Base-by-base conservation (phyloP, 2,113 vertebrate species). In the Nerophis lumbriciformis region DNA sequence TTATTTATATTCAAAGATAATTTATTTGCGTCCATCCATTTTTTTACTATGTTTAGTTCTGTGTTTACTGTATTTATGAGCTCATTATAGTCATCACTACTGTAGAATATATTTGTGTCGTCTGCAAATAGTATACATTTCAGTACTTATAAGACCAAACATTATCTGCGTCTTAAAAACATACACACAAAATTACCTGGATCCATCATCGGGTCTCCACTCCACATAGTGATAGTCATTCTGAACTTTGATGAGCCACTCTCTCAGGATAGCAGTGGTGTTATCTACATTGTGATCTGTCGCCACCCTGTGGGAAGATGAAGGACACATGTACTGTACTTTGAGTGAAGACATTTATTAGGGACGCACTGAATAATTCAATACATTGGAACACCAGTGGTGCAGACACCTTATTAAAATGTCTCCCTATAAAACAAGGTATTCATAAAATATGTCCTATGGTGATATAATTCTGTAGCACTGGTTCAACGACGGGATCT, bases 241-340 rank as follows among this genome's bases (percentile, higher is more conserved):
- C 88, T 93, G 91, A 63, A 94, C 91, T 0, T 91, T 85, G 63
- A 90, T 77, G 53, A 95, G 91, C 94, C 94, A 95, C 48, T 95
- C 92, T 35, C 89, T 88, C 15, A 95, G 91, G 49, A 95, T 73
- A 0, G 88, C 88, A 0, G 92, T 90, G 0, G 91, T 95, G 79
- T 94, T 93, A 76, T 95, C 94, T 2, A 68, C 37, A 11, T 94
- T 95, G 85, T 95, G 94, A 80, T 95, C 94, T 1, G 93, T 95
- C 44, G 93, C 93, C 80, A 94, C 92, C 94, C 94, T 95, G 89
- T 80, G 63, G 69, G 37, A 48, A 13, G 16, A 38, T 19, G 37
- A 76, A 13, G 3, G n/a, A 47, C 14, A 5, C 6, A 10, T 14
- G 13, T 15, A 36, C 9, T 21, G 13, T 15, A 36, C 9, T 21